Base-by-base conservation (phyloP, 2,888 invertebrate species). In the Phymatocera aterrima region DNA sequence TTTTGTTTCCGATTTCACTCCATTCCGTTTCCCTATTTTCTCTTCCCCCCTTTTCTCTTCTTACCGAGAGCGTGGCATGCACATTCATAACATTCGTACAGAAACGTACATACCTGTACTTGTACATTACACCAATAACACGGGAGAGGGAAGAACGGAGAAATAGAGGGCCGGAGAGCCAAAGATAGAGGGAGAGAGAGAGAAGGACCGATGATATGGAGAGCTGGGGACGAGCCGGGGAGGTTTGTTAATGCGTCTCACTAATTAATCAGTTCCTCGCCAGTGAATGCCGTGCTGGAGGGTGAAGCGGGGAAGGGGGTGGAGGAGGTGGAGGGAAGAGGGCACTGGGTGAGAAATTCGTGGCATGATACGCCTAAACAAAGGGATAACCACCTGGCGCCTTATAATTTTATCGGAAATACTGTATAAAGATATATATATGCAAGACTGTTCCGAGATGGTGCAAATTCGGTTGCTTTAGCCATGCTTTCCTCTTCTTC, bases 201-300 rank as follows among this genome's bases (percentile, higher is more conserved):
- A 46, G 64, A 51, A 21, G 65, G n/a, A 18, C 12, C 37, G 48
- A 43, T 34, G 64, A 28, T 48, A 31, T 15, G 65, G 61, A 61
- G 28, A n/a, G n/a, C n/a, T n/a, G n/a, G 75, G 24, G 37, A 61
- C 54, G 60, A 65, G 54, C 34, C 34, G 18, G 77, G 77, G 64
- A 54, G 78, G 68, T 68, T 78, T 78, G 78, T 78, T 78, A 78
- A 78, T 78, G 78, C 78, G 78, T 24, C 78, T 78, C 78, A 78
- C 78, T 78, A 78, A 78, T 78, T 78, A 68, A 78, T 78, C 78
- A 78, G 68, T 34, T 51, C 75, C 75, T 60, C 57, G 75, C 40
- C 68, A 28, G 68, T 54, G 40, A 40, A 57, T 28, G 57, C 10
- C 15, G 68, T 28, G 68, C 18, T 51, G 31, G 34, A 51, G 15